Base-by-base conservation (phyloP, 1,140 invertebrate genomes). In the Chlorops oryzae region DNA sequence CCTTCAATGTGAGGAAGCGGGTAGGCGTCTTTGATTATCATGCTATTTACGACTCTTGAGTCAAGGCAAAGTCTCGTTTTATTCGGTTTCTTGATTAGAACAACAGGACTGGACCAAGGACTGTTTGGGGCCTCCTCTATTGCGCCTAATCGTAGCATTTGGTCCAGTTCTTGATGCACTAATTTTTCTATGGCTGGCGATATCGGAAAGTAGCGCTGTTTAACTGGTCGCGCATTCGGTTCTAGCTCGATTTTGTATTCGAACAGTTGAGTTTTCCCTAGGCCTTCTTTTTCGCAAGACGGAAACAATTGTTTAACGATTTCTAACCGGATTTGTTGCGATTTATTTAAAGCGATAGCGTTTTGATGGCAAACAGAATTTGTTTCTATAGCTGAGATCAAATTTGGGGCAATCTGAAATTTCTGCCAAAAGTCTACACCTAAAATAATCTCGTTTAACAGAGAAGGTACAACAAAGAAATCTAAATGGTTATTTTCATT, bases 401-500 rank as follows among this genome's bases (percentile, higher is more conserved):
- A 20, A 13, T 2, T 20, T 10, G 45, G 43, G 5, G 20, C 34
- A 28, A 54, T 24, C 2, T 35, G 25, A 46, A 50, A 54, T 12
- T 15, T 20, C n/a, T 54, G n/a, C 49, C 44, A 52, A 45, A 55
- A 51, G 28, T 55, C 46, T 32, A 55, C 46, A 2, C 54, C 54
- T 17, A 46, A 52, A 22, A 47, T 47, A 10, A 55, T 7, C 10
- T 52, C 5, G 17, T 49, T 24, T 18, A 22, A 23, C 13, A 52
- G 39, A 13, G 42, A 39, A 12, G 51, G 39, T 22, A 52, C 41
- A 20, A 50, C 37, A 10, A 47, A 18, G 34, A 56, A 50, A 18
- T 52, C 43, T 27, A 56, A 35, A 4, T 41, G 25, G 2, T 35
- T 13, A 10, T 44, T 13, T 9, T 22, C n/a, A 15, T 41, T 47